Conservation (phyloP, 1,140 invertebrate species). For the Papilio dardanus region DNA sequence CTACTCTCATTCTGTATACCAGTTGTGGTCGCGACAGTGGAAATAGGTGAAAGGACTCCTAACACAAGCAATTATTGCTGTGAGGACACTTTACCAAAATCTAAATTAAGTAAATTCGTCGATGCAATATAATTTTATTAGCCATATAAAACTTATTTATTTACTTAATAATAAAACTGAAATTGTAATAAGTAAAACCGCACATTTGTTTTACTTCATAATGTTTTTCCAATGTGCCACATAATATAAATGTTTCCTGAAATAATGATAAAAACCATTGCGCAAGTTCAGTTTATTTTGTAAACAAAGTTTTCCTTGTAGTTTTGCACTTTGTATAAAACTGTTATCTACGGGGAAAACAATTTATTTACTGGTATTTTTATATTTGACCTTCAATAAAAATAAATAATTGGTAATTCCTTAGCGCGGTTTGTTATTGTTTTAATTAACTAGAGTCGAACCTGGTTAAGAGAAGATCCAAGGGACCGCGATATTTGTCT, state of each 20-base stretch:
- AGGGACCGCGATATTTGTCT: too few relatives aligned
- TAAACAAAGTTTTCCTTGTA: slow-evolving; percentile 33
- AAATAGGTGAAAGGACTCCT: too few relatives aligned
- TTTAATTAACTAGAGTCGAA: not conserved
- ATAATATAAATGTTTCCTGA: slow-evolving; percentile 2
- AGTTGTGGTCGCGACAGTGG: too few relatives aligned
- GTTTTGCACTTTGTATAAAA: slow-evolving; percentile 21
- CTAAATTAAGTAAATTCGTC: too few relatives aligned
- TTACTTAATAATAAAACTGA: not conserved
- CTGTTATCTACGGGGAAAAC: slow-evolving; percentile 23
- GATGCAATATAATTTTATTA: too few relatives aligned
- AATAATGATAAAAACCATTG: slow-evolving; percentile 16
- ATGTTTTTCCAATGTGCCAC: not conserved
- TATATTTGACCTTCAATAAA: not conserved
- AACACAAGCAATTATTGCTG: too few relatives aligned
- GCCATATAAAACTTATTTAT: not conserved
- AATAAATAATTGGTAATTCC: not conserved
- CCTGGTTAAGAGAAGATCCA: not conserved
- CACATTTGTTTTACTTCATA: not conserved
- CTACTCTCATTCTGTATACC: too few relatives aligned
- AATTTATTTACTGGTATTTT: slow-evolving; percentile 21
- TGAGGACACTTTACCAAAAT: too few relatives aligned
- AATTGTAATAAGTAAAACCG: not conserved
- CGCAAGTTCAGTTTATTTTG: slow-evolving; percentile 24
- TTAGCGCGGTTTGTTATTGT: not conserved